Evolutionary conservation across 2,888 invertebrate species (phyloP), one percentile per base, ranked within the genome.

Genomic region (Thereva nobilitata): DNA sequence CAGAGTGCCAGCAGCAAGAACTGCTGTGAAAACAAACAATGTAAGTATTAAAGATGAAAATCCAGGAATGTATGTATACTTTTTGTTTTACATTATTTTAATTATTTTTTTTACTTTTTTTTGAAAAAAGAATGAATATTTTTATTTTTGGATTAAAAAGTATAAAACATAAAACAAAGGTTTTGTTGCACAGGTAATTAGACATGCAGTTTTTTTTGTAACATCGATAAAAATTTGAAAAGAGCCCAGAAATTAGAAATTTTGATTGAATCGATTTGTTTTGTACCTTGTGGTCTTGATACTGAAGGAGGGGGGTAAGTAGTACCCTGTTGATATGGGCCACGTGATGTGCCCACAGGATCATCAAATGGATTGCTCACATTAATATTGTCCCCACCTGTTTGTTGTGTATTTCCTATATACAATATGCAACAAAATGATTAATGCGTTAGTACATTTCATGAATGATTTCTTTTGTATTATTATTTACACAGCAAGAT

Each of bases 351-450:
- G 74, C 77, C 77, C 73, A 81, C 80, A 72, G 85, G 84, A 85
- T 91, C 92, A 83, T 91, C 91, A 85, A 92, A 91, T 75, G 91
- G 92, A 85, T 91, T 91, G 82, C 90, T 90, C 82, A 91, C 90
- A 86, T 86, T 91, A 80, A 91, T 88, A 84, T 91, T 91, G 86
- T 90, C 90, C 78, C 82, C 82, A 77, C 83, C 83, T 74, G 76
- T 74, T 71, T 72, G 74, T 76, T 76, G 78, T 75, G 76, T 77
- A 77, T 72, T 74, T 73, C 74, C 74, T 74, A 73, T 64, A 61
- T 61, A 61, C 50, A 61, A 50, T 50, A 59, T 44, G 45, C 23
- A 55, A 55, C 40, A 57, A 44, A 42, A 61, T 50, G 50, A 40
- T 40, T 50, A 61, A 61, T 50, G 37, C 49, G 50, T 61, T 40